Percentiles rank a stretch among this genome's conserved stretches.
phyloP scores from a whole-genome alignment of 1,140 invertebrate species.

The Drosophila sturtevanti region DNA sequence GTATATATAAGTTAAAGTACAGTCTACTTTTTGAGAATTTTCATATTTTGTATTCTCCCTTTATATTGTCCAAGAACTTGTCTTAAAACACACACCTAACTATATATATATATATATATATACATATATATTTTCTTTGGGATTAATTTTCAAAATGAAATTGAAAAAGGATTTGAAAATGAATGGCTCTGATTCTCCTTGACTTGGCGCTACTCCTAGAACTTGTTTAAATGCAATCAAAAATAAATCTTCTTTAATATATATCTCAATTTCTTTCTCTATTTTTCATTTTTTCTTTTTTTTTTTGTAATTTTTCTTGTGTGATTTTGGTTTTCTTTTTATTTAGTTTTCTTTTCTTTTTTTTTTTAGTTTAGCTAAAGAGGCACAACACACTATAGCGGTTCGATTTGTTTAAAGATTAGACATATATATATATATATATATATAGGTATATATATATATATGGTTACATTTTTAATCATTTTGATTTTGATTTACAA shows the following conservation, averaged over 20 bases:
- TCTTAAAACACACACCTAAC: not conserved
- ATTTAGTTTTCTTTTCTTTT: too few relatives aligned
- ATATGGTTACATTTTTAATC: too few relatives aligned
- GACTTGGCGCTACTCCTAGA: not conserved
- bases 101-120: too few relatives aligned
- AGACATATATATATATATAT: too few relatives aligned
- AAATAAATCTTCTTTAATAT: not conserved
- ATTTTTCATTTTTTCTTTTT: not conserved
- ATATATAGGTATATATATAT: too few relatives aligned
- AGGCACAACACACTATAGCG: not conserved
- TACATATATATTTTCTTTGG: too few relatives aligned
- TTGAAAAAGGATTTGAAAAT: too few relatives aligned
- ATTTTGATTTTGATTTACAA: not conserved
- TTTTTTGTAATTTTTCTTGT: too few relatives aligned
- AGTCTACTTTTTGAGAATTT: not conserved
- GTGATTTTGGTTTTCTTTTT: too few relatives aligned
- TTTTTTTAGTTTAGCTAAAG: slow-evolving; percentile 9
- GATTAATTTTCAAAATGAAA: too few relatives aligned
- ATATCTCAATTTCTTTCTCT: not conserved
- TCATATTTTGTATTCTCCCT: not conserved
- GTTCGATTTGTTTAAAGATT: not conserved
- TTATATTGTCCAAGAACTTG: too few relatives aligned
- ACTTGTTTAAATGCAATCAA: not conserved
- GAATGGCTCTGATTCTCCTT: not conserved
- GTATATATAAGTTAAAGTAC: not conserved